Base-by-base conservation (phyloP, 2,888 invertebrate genomes). In the Drosophila pegasa region DNA sequence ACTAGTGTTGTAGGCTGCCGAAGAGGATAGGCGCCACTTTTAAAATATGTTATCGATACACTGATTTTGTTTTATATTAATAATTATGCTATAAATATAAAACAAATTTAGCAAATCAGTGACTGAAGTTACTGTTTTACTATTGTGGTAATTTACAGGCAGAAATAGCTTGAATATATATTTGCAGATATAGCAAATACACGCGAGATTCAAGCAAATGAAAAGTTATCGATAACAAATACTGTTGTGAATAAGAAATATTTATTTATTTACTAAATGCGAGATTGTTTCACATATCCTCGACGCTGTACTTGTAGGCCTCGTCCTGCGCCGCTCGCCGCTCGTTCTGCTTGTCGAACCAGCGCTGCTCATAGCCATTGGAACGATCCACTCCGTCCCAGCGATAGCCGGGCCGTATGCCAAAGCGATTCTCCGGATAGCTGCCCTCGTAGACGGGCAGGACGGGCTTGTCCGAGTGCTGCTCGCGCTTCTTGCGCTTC, bases 381-480 rank as follows among this genome's bases (percentile, higher is more conserved):
- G 98, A 98, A 22, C 99, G 93, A 92, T 99, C 98, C 0, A 99
- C 99, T 0, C 99, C 99, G 91, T 99, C 99, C 99, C 99, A 99
- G 14, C 98, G 94, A 92, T 98, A 96, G 0, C 99, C 99, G 0
- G 99, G 99, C 9, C 94, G 93, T 57, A 99, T 97, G 66, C 95
- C 95, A 93, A 96, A 99, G 1, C 99, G 94, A 93, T 99, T 99
- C 14, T 98, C 98, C 58, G 97, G 96, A 82, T 94, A 97, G 29
- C 95, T 95, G 0, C 99, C 99, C 88, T 95, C 94, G 91, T 98
- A 99, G 9, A 92, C 92, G 0, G 96, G 97, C 89, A 94, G 94
- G 48, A 94, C 95, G 2, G 88, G 83, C 10, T 94, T 92, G 27
- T 93, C 93, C 2, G 94, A 90, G 71, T 93, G 93, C 80, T 95